A percentile compares a stretch with the other conserved stretches of the same genome.
These are phyloP conservation scores for Malurus alboscapulatus DNA, from an alignment of 2,113 vertebrate species.

Conservation along the genomic window DNA sequence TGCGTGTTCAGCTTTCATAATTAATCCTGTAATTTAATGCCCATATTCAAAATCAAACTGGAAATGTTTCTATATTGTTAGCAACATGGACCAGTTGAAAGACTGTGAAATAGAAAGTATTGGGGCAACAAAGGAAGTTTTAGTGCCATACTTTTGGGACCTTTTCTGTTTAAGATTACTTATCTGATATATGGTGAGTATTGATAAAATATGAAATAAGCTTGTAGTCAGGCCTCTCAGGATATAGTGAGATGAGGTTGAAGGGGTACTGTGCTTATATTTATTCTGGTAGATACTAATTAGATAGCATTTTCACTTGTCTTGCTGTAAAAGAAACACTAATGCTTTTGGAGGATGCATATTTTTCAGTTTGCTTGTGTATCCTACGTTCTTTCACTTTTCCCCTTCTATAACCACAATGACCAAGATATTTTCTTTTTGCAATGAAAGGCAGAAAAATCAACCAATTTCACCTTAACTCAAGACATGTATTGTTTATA, in stretches of 20 bases:
- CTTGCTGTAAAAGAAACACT: not conserved
- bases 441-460: not conserved
- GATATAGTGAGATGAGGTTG: not conserved
- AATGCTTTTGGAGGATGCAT: not conserved
- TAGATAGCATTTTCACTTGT: not conserved
- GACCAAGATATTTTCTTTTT: not conserved
- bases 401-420: not conserved
- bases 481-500: not conserved
- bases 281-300: not conserved
- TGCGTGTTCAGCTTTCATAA: not conserved
- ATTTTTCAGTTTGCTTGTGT: not conserved
- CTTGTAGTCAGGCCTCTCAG: not conserved
- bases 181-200: not conserved
- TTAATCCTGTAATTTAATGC: not conserved
- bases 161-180: not conserved
- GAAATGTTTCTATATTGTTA: not conserved
- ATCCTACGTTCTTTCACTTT: not conserved
- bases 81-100: not conserved
- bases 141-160: accelerated
- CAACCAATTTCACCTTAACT: not conserved
- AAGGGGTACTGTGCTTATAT: not conserved
- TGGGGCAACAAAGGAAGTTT: not conserved
- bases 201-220: not conserved
- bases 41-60: not conserved
- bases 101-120: not conserved